Percentiles rank a stretch among this genome's conserved stretches.
phyloP scores from a whole-genome alignment of 2,888 invertebrate species.

The Caenorhabditis doughertyi region DNA sequence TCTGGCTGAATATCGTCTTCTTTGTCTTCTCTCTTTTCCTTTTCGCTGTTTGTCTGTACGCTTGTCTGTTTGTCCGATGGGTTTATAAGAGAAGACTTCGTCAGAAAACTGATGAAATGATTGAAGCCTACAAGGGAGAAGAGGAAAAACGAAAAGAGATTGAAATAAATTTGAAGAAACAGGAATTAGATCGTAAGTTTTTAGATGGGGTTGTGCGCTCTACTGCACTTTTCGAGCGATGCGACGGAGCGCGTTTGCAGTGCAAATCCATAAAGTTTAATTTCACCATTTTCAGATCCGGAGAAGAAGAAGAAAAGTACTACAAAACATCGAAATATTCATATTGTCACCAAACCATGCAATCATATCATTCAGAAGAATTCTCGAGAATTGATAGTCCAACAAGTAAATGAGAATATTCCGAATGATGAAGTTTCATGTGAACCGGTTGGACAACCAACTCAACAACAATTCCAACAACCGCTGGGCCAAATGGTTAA shows the following conservation, averaged over 20 bases:
- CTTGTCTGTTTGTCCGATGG: conserved; percentile 62
- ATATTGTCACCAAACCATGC: conserved; percentile 51
- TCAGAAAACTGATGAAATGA: conserved; percentile 59
- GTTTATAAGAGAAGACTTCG: conserved; percentile 56
- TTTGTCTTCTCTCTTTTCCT: conserved; percentile 51
- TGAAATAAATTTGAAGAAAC: conserved; percentile 43
- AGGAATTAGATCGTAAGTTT: conserved; percentile 43
- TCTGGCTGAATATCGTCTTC: conserved; percentile 57
- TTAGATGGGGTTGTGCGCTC: not conserved
- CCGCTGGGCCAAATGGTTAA: not conserved
- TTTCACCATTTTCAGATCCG: conserved; percentile 15
- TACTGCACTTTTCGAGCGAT: not conserved
- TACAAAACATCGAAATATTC: conserved; percentile 27
- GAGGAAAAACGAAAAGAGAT: conserved; percentile 41
- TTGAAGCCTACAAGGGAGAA: conserved; percentile 49
- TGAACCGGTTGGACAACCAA: conserved; percentile 3
- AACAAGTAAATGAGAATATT: conserved; percentile 33
- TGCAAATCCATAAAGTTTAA: no score
- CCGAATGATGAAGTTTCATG: conserved; percentile 26
- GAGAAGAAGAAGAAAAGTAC: conserved; percentile 21
- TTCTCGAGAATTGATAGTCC: conserved; percentile 21
- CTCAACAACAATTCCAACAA: not conserved
- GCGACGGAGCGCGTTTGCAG: no score
- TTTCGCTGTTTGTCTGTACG: conserved; percentile 55
- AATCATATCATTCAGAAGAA: conserved; percentile 30